These are phyloP conservation scores for Epistrophe grossulariae DNA, from an alignment of 2,888 invertebrate genomes.

Conservation along the genomic window DNA sequence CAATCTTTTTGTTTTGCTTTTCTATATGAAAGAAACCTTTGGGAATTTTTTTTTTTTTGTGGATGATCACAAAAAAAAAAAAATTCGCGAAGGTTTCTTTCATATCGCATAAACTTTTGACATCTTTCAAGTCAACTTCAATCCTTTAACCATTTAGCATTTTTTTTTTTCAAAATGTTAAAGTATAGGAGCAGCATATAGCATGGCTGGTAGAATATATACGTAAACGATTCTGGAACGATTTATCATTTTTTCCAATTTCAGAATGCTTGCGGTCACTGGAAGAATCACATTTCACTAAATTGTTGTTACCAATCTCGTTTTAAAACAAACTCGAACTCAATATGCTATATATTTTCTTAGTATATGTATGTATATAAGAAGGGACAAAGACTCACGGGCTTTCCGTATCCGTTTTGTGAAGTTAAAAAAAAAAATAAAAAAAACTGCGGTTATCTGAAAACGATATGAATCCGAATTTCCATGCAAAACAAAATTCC, in stretches of 20 bases:
- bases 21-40: too few species aligned
- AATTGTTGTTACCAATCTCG: slow-evolving; percentile 60
- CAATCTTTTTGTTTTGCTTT: not conserved
- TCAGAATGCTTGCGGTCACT: slow-evolving; percentile 71
- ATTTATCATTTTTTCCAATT: slow-evolving; percentile 74
- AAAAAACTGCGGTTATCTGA: slow-evolving; percentile 38
- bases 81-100: not conserved
- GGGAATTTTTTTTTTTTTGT: too few species aligned
- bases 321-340: slow-evolving; percentile 20
- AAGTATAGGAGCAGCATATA: not conserved
- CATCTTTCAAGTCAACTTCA: slow-evolving; percentile 6
- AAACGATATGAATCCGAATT: slow-evolving; percentile 73
- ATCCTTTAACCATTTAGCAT: not conserved
- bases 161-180: not conserved
- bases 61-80: not conserved
- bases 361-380: not conserved
- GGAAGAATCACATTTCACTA: slow-evolving; percentile 61
- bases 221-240: slow-evolving; percentile 44
- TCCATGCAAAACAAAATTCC: slow-evolving; percentile 60
- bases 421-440: not conserved
- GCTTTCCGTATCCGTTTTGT: slow-evolving; percentile 4
- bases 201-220: slow-evolving; percentile 1
- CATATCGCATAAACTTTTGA: slow-evolving; percentile 5
- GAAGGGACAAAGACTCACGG: slow-evolving; percentile 19
- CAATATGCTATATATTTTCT: not conserved